Base-by-base conservation (phyloP, 2,888 invertebrate species). In the Phrixothrix hirtus region DNA sequence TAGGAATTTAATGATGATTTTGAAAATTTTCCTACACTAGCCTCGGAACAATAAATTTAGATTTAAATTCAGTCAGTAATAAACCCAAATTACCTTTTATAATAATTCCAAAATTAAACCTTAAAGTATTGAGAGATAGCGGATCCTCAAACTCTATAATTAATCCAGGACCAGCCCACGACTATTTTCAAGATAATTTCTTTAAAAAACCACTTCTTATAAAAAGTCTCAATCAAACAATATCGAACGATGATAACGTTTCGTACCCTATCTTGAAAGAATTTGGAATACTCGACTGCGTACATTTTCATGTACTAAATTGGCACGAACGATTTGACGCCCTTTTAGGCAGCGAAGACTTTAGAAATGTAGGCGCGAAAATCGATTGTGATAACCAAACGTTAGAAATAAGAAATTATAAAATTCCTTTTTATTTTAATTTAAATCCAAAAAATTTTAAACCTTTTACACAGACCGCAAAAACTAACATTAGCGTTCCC, bases 11-110 rank as follows among this genome's bases (percentile, higher is more conserved):
- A 35, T 26, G 7, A 16, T 12, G 10, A 34, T 9, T 10, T 14
- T 10, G 34, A 26, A 49, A 36, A 54, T 48, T 48, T 47, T 53
- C 38, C 1, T 3, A 25, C 29, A 54, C 11, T 1, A 30, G 49
- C 46, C 42, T 45, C 45, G 29, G 29, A 52, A 47, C n/a, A 2
- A 45, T 16, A 27, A 36, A 29, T 13, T 7, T 46, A 30, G 50
- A 55, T 17, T 16, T 55, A 30, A 55, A 55, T 30, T 29, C 39
- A 9, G 9, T 46, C 7, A 35, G 2, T 6, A 39, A 14, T 39
- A 48, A 52, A 38, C 51, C 56, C 3, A 52, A 48, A 38, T 39
- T 46, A 45, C 55, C 55, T 1, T 50, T 51, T 15, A 46, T 48
- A 4, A 32, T 34, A 1, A 46, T 54, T 5, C 41, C 50, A 0